Conservation (phyloP, 2,888 invertebrate species). For the Pheosia tremula region DNA sequence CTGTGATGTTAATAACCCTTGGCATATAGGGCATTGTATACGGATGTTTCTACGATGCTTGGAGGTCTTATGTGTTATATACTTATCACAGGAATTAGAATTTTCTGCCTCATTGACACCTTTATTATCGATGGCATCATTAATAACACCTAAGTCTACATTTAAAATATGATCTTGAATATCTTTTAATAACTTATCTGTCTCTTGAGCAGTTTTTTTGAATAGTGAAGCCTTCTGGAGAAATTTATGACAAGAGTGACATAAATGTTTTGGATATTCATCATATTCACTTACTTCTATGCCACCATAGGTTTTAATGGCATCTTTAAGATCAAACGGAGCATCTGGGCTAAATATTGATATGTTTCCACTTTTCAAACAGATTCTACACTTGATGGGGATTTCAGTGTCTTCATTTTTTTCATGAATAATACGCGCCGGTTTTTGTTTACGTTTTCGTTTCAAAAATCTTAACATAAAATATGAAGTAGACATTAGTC, state of each 20-base stretch:
- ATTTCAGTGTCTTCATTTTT: not conserved
- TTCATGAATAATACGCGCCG: not conserved
- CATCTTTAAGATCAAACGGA: conserved; percentile 48
- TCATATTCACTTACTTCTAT: conserved; percentile 52
- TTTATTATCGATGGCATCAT: conserved; percentile 8
- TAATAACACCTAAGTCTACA: conserved; percentile 8
- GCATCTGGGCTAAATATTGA: conserved; percentile 47
- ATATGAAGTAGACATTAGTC: conserved; percentile 25
- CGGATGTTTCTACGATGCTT: conserved; percentile 36
- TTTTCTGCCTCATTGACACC: not conserved
- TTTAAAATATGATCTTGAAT: conserved; percentile 11
- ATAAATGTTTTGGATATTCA: conserved; percentile 55
- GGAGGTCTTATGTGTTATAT: conserved; percentile 41
- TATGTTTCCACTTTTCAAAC: conserved; percentile 56
- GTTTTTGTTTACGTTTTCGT: conserved; percentile 8
- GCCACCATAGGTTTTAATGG: conserved; percentile 51
- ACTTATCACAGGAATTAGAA: conserved; percentile 33
- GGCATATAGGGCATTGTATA: conserved; percentile 43
- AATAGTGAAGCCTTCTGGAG: conserved; percentile 56
- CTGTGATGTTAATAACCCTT: conserved; percentile 36
- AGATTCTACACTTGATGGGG: conserved; percentile 56
- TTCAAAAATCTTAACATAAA: conserved; percentile 27
- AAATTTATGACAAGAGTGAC: conserved; percentile 48
- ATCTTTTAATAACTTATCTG: conserved; percentile 45
- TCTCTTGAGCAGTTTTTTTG: conserved; percentile 53